Evolutionary conservation across 2,888 invertebrate genomes (phyloP), one percentile per base, ranked within the genome.

Genomic region (Palloptera scutellata): DNA sequence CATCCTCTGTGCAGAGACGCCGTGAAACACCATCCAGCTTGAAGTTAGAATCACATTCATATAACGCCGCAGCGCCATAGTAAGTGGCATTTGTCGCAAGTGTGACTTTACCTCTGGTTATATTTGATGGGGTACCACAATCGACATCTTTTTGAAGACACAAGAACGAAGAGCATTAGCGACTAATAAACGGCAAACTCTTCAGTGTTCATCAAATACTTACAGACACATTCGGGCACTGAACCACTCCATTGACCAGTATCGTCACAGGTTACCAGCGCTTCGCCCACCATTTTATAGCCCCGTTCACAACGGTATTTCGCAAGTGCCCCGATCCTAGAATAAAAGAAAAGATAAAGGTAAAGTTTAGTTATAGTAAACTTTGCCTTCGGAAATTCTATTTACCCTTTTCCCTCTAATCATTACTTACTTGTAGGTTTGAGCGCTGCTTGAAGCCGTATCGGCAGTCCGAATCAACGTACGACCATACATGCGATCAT

Each of bases 291-390:
- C 59, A 95, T 91, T 84, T 94, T 94, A 85, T 95, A 95, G 0
- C 96, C 96, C 66, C 95, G 86, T 80, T 95, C 95, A 79, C 96
- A 96, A 17, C 95, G 88, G 82, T 96, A 96, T 82, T 95, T 95
- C 1, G 93, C 92, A 17, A 94, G 85, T 0, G 95, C 93, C 0
- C 94, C 93, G 72, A 95, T 93, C 67, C 85, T 85, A 11, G 0
- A 60, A 57, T 61, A 40, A n/a, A 68, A 69, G 3, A n/a, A 42
- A 41, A 42, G 20, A 19, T 15, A 12, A 19, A 41, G 11, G 9
- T 45, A 12, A 12, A 30, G 30, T 30, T 30, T 30, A n/a, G n/a
- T n/a, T n/a, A n/a, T n/a, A n/a, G n/a, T n/a, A n/a, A n/a, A n/a
- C n/a, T n/a, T n/a, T n/a, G n/a, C n/a, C n/a, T n/a, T n/a, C n/a